A percentile compares a stretch with the other conserved stretches of the same genome.
Evolutionary conservation across 2,113 vertebrate genomes (phyloP).

Genomic region (Emberiza fucata): DNA sequence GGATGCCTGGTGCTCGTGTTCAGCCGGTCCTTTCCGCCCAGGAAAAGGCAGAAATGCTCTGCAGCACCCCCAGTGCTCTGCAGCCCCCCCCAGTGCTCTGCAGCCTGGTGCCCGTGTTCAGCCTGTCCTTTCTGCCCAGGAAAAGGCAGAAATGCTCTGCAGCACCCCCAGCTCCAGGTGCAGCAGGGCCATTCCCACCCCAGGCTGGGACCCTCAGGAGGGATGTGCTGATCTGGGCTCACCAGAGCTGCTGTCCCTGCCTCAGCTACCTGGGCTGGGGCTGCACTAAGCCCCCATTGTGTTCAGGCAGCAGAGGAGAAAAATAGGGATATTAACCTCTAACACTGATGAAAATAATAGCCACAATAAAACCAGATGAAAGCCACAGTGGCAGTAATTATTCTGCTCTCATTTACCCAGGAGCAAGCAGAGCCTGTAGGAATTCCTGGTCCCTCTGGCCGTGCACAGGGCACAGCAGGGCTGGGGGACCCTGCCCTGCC

Average conservation of each 20-base stretch:
- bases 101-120: not conserved
- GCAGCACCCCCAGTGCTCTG: too few relatives aligned
- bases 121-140: not conserved
- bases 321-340: conserved; percentile 78
- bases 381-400: conserved; percentile 66
- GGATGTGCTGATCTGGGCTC: not conserved
- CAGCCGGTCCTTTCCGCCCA: too few relatives aligned
- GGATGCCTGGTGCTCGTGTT: not conserved
- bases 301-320: conserved; percentile 75
- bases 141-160: not conserved
- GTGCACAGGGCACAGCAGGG: fast-evolving
- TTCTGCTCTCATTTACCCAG: conserved; percentile 42
- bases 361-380: conserved; percentile 74
- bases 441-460: not conserved
- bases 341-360: conserved; percentile 77
- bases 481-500: not conserved
- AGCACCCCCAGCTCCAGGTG: not conserved
- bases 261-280: conserved; percentile 50
- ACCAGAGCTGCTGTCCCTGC: not conserved
- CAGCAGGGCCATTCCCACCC: not conserved
- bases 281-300: conserved; percentile 56
- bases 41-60: too few relatives aligned
- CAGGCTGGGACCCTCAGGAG: not conserved
- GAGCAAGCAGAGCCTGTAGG: conserved; percentile 10
- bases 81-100: too few relatives aligned